Percentiles rank a stretch among this genome's conserved stretches.
Evolutionary conservation across 2,797 vertebrate species (phyloP).

Genomic region (Rhabdomys pumilio): DNA sequence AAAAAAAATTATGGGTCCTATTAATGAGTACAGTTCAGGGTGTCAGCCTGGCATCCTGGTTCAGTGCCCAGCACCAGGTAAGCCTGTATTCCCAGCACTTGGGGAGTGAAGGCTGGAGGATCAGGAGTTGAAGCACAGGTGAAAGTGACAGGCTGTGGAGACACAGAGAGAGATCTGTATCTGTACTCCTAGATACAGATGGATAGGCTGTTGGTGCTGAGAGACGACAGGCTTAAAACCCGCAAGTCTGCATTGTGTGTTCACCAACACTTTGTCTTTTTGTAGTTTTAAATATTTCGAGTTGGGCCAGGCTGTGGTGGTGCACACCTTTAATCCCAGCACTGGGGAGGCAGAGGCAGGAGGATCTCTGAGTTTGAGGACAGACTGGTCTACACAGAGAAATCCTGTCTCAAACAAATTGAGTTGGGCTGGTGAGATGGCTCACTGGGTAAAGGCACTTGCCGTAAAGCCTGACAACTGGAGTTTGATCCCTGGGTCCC

Average conservation of each 20-base stretch:
- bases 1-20: neutral
- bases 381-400: neutral
- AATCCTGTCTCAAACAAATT: neutral
- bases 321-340: neutral
- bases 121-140: neutral
- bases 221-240: neutral
- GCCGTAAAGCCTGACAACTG: neutral
- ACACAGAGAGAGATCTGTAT: neutral
- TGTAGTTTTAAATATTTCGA: neutral
- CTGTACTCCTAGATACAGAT: neutral
- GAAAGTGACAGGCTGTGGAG: conserved; percentile 7
- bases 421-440: neutral
- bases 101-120: neutral
- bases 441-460: neutral
- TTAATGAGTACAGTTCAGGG: neutral
- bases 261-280: neutral
- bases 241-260: neutral
- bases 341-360: neutral
- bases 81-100: neutral
- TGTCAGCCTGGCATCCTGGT: neutral
- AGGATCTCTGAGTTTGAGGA: neutral
- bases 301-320: neutral
- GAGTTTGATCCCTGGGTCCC: neutral
- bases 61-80: neutral
- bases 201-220: neutral